phyloP scores from a whole-genome alignment of 2,113 vertebrate species.

The Polyodon spathula region DNA sequence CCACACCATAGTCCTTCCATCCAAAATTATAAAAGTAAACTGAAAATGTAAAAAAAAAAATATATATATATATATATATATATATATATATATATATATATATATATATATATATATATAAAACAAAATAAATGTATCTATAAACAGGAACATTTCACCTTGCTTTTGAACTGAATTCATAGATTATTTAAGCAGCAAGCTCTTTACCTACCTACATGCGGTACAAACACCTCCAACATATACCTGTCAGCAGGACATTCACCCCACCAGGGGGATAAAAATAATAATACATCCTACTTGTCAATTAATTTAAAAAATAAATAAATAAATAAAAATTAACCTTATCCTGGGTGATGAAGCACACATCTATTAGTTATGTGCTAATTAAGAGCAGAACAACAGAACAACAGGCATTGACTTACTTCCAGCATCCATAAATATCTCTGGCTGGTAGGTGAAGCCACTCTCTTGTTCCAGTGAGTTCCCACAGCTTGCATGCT shows the following conservation, averaged over 20 bases:
- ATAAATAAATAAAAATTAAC: slow-evolving; percentile 13
- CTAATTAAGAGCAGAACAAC: slow-evolving; percentile 33
- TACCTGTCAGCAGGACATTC: too few species aligned
- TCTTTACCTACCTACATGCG: slow-evolving; percentile 14
- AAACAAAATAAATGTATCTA: background rate
- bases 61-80: slow-evolving; percentile 3
- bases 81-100: background rate
- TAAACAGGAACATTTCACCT: too few species aligned
- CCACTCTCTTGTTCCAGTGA: slow-evolving; percentile 82
- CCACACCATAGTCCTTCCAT: slow-evolving; percentile 96
- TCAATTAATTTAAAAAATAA: background rate
- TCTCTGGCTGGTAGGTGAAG: slow-evolving; percentile 88
- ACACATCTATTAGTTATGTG: slow-evolving; percentile 26
- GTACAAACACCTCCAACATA: too few species aligned
- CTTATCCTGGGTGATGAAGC: slow-evolving; percentile 5
- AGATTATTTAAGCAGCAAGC: background rate
- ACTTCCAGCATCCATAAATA: slow-evolving; percentile 92
- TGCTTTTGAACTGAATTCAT: too few species aligned
- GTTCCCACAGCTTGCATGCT: slow-evolving; percentile 91
- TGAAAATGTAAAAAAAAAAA: slow-evolving; percentile 41
- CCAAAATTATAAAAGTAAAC: slow-evolving; percentile 98
- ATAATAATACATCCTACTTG: background rate
- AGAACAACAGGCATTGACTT: slow-evolving; percentile 48
- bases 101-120: background rate
- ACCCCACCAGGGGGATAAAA: too few species aligned